Evolutionary conservation across 2,888 invertebrate species (phyloP), one percentile per base, ranked within the genome.

Genomic region (Tipula confusa): DNA sequence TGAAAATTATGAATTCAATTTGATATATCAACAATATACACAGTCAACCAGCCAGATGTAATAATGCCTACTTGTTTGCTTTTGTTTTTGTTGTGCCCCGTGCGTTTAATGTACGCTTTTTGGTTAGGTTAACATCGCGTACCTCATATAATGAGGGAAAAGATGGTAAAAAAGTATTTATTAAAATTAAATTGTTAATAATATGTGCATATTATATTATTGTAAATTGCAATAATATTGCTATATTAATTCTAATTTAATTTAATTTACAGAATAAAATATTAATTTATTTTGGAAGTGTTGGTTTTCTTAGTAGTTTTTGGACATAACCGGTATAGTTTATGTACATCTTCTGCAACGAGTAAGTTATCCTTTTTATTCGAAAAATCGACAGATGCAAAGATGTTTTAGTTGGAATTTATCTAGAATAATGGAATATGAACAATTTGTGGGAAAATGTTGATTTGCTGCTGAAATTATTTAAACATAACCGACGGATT

Each of bases 1-100:
- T 64, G 64, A 64, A 64, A 64, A 64, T 64, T 64, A 64, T 64
- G 64, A 64, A 64, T 64, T 64, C 64, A 64, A 64, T 64, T 64
- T 64, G 64, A 64, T 64, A 24, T 64, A 64, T 64, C 48, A 5
- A 48, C n/a, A n/a, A n/a, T n/a, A n/a, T n/a, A n/a, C 48, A 64
- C 64, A 64, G 24, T 64, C 64, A 64, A 24, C 64, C 64, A 64
- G 64, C 64, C 64, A 64, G 64, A 64, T 64, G 64, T 64, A 64
- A 64, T 33, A n/a, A 4, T 64, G 64, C 24, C n/a, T n/a, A n/a
- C n/a, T 64, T 24, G 64, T 64, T 64, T 64, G 18, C 9, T 24
- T 43, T 43, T 36, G 7, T 33, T 33, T 7, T 64, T 64, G 9
- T 64, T 24, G 64, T 64, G 48, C 6, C 18, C 11, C 9, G 64